Base-by-base conservation (phyloP, 2,797 vertebrate genomes). In the Stomatorhinus walkeri region DNA sequence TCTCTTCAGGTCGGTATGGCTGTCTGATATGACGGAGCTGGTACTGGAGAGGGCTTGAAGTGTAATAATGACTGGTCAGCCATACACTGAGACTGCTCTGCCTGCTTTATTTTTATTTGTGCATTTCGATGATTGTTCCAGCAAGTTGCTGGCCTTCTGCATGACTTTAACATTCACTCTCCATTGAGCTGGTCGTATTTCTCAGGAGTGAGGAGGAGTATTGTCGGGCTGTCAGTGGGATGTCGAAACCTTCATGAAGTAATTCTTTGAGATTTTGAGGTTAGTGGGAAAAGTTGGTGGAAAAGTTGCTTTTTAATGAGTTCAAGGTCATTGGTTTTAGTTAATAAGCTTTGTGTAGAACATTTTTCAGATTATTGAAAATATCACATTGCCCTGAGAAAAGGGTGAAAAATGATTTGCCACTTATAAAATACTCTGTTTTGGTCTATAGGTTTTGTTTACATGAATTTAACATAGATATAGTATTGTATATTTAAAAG, bases 1-100 rank as follows among this genome's bases (percentile, higher is more conserved):
- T 88, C 52, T 7, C 28, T 89, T 79, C 91, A 94, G 94, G 93
- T 94, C 91, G 90, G 94, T 94, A 87, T 85, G 51, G 89, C 91
- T 91, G 43, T 92, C 90, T 48, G 16, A 79, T 49, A 46, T 19
- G 19, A 48, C n/a, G 40, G 79, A 64, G 54, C 14, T 46, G 22
- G 24, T 49, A n/a, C 19, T 86, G 48, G 10, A 87, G 83, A 76
- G 16, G 56, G 89, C 48, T 36, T 16, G 61, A 6, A 32, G 64
- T 48, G 86, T 46, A 79, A 89, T 88, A 90, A 89, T 88, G 88
- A 89, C 56, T 12, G 4, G 43, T 85, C 32, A 12, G 40, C 5
- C 68, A 40, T 32, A 40, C 16, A 19, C 8, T 87, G 19, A 40
- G n/a, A 61, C n/a, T 61, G 32, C n/a, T 2, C 19, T 43, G 87